Evolutionary conservation across 2,888 invertebrate species (phyloP), one percentile per base, ranked within the genome.

Genomic region (Portevinia maculata): DNA sequence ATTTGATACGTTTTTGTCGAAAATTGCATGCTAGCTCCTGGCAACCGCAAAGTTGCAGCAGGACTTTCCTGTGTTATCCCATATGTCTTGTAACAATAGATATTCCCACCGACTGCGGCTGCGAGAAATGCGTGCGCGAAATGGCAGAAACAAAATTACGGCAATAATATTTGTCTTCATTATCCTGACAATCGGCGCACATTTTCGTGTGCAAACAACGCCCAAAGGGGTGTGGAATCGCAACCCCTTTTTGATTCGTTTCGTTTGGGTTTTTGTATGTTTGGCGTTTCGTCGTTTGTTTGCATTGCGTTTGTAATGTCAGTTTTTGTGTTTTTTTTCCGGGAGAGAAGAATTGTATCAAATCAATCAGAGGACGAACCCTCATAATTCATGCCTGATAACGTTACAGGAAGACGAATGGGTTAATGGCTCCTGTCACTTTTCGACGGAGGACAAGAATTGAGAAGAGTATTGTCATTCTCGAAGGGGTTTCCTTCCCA

Each of bases 321-420:
- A 75, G 57, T 76, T 59, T 52, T 53, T 55, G 32, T 41, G 9
- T 48, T 65, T 48, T 19, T n/a, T 17, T 11, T 50, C 32, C 21
- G 41, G 34, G 19, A 30, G 34, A 67, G 67, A 78, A 67, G 78
- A 78, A 78, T 73, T 71, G 71, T 83, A 83, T 50, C 83, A 71
- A 78, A 83, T 83, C 83, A 78, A 83, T 83, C 83, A 83, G 71
- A 60, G 50, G 78, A 73, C 83, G 60, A 83, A 83, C 83, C 83
- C 83, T 83, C 71, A 83, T 83, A 83, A 83, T 50, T 83, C 78
- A 78, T 71, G 78, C 73, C 78, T 70, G 83, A 83, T 83, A 83
- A 83, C 53, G 62, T 78, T 73, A 44, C 78, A 62, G 24, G 30
- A 83, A 83, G 83, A 83, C 62, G 78, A 83, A 78, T 83, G 60